Conservation (phyloP, 2,797 vertebrate species). For the Schizopygopsis malacanthus region DNA sequence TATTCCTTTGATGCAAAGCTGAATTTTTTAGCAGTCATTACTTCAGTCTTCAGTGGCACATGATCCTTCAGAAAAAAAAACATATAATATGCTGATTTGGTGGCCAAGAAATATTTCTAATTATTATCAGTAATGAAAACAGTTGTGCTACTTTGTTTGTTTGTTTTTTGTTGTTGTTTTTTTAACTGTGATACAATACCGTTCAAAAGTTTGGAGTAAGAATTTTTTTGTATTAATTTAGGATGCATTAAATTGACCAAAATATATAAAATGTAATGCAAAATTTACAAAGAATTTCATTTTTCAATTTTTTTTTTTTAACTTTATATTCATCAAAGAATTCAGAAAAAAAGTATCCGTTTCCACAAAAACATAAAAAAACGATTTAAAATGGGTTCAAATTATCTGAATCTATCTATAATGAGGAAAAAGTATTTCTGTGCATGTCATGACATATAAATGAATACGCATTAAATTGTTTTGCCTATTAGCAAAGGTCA, state of each 20-base stretch:
- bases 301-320: not conserved
- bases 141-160: fast-evolving
- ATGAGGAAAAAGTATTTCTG: not conserved
- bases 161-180: too few species aligned
- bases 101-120: not conserved
- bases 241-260: not conserved
- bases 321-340: not conserved
- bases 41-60: not conserved
- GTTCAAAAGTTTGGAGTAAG: not conserved
- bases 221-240: not conserved
- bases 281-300: not conserved
- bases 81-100: not conserved
- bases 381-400: not conserved
- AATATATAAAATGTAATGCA: too few species aligned
- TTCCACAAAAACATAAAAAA: not conserved
- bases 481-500: not conserved
- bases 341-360: not conserved
- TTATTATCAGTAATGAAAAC: not conserved
- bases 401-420: not conserved
- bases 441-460: not conserved
- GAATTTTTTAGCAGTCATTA: not conserved
- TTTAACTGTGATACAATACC: not conserved
- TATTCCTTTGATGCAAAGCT: not conserved
- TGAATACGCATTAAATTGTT: not conserved
- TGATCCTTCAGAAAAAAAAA: too few species aligned